These are phyloP conservation scores for Sthenelais limicola DNA, from an alignment of 2,888 invertebrate genomes.

Conservation along the genomic window DNA sequence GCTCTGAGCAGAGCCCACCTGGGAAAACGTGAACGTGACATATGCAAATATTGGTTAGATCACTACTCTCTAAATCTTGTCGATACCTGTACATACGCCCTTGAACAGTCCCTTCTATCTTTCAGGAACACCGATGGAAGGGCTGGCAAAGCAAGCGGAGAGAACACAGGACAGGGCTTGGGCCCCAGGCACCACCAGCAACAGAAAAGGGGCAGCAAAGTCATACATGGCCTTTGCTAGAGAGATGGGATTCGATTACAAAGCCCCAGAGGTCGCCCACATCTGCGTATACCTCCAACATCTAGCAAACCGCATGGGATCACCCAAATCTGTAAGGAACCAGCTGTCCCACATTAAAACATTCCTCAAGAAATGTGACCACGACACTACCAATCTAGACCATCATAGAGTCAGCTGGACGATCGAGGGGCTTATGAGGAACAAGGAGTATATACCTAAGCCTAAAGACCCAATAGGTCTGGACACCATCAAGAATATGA, in stretches of 20 bases:
- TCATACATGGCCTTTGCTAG: neutral
- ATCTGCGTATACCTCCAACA: neutral
- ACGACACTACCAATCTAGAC: neutral
- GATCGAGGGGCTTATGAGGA: neutral
- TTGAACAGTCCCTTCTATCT: too few relatives aligned
- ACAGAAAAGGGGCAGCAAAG: neutral
- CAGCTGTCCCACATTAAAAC: neutral
- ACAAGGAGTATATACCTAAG: neutral
- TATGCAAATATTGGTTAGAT: too few relatives aligned
- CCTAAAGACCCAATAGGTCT: neutral
- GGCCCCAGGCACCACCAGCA: neutral
- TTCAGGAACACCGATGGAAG: too few relatives aligned
- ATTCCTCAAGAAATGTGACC: neutral
- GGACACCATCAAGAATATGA: neutral
- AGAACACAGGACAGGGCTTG: slow-evolving; percentile 2
- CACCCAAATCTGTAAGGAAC: neutral
- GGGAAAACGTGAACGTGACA: too few relatives aligned
- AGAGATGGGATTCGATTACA: neutral
- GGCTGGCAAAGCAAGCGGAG: too few relatives aligned
- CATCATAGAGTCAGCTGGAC: neutral
- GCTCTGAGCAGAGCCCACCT: too few relatives aligned
- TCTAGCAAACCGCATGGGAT: neutral
- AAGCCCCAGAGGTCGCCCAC: neutral
- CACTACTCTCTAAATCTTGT: too few relatives aligned
- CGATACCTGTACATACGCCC: too few relatives aligned